Evolutionary conservation across 1,140 invertebrate genomes (phyloP).

Genomic region (Melipona quadrifasciata): DNA sequence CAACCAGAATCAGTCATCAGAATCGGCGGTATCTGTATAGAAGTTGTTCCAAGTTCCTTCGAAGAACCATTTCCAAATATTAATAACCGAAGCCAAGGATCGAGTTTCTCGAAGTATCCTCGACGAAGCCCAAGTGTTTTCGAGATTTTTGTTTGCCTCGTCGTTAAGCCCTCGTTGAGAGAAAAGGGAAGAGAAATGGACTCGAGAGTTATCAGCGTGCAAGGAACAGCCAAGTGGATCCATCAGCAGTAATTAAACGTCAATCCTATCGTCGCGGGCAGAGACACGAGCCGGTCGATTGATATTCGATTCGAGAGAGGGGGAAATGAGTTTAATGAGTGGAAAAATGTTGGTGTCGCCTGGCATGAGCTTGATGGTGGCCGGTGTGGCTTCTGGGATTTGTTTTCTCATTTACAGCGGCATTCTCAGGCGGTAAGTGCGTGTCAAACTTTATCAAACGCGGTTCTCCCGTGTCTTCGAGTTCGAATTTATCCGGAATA

Average conservation of each 20-base stretch:
- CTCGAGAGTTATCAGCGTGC: too few species aligned
- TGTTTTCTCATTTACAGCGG: conserved; percentile 70
- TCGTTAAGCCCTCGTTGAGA: background rate
- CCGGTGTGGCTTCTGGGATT: conserved; percentile 73
- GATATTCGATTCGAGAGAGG: background rate
- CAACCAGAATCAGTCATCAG: conserved; percentile 13
- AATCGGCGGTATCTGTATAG: background rate
- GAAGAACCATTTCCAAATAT: background rate
- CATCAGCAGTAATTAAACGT: conserved; percentile 25
- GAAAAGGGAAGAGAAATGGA: background rate
- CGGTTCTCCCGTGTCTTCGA: too few species aligned
- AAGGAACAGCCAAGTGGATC: background rate
- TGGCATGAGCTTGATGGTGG: conserved; percentile 68
- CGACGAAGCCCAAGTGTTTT: background rate
- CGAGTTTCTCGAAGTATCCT: background rate
- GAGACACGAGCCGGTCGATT: background rate
- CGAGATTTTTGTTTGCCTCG: background rate
- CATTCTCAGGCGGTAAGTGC: conserved; percentile 67
- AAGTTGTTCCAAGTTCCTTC: background rate
- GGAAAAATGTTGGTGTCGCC: conserved; percentile 71
- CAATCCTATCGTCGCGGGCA: background rate
- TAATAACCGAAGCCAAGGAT: too few species aligned
- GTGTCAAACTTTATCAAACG: background rate
- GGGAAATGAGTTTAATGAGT: background rate
- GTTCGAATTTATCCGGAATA: background rate